Evolutionary conservation across 2,113 vertebrate genomes (phyloP).

Genomic region (Psammodynastes pulverulentus): DNA sequence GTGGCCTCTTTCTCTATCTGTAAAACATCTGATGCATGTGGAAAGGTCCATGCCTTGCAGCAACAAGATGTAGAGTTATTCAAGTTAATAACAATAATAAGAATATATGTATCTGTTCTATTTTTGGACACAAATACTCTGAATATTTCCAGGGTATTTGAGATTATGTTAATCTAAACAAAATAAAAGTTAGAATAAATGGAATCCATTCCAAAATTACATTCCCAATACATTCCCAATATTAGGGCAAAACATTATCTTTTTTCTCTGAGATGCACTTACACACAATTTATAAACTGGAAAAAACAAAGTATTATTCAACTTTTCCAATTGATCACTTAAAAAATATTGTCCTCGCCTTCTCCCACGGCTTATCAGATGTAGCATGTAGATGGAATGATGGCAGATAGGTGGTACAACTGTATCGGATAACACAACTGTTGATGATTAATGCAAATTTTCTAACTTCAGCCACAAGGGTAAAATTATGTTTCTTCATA

Average conservation of each 20-base stretch:
- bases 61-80: conserved; percentile 1
- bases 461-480: background rate
- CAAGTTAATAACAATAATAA: background rate
- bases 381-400: conserved; percentile 41
- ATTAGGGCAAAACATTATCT: background rate
- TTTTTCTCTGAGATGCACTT: background rate
- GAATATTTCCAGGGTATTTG: conserved; percentile 45
- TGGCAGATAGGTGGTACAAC: conserved; percentile 43
- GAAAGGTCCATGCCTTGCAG: background rate
- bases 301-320: conserved; percentile 3
- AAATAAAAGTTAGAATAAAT: accelerated
- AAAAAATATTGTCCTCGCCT: background rate
- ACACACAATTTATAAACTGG: background rate
- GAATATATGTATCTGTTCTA: conserved; percentile 20
- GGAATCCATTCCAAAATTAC: background rate
- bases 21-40: background rate
- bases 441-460: conserved; percentile 41
- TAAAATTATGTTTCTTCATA: background rate
- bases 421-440: conserved; percentile 27
- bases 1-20: background rate
- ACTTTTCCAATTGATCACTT: background rate
- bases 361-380: background rate
- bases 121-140: conserved; percentile 18
- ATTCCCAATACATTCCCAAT: background rate
- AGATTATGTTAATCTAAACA: conserved; percentile 23